A percentile compares a stretch with the other conserved stretches of the same genome.
Evolutionary conservation across 2,113 vertebrate species (phyloP).

Genomic region (Microcebus ravelobensis): DNA sequence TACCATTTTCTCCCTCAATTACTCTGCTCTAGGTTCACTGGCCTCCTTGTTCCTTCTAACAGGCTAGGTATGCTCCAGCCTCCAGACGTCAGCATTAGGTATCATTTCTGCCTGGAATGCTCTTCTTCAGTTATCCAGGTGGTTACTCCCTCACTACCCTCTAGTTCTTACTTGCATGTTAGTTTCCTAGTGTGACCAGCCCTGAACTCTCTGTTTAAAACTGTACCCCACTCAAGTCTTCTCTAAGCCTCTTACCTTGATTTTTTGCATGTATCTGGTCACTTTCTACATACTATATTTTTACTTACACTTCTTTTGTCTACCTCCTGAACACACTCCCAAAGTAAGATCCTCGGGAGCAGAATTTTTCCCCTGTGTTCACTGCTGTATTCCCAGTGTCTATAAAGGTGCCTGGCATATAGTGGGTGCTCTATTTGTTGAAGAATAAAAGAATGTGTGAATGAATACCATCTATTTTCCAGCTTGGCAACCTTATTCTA

Average conservation of each 20-base stretch:
- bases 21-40: not conserved
- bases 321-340: not conserved
- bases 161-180: not conserved
- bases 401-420: not conserved
- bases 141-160: not conserved
- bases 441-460: conserved; percentile 24
- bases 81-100: not conserved
- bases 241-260: not conserved
- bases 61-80: not conserved
- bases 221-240: not conserved
- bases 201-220: not conserved
- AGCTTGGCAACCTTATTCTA: not conserved
- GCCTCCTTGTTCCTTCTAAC: not conserved
- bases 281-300: not conserved
- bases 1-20: not conserved
- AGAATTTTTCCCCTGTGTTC: not conserved
- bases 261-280: not conserved
- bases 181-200: not conserved
- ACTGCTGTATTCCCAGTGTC: not conserved
- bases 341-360: not conserved
- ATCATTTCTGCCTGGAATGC: not conserved
- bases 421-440: not conserved
- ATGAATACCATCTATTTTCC: not conserved
- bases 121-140: not conserved
- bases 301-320: not conserved